A percentile compares a stretch with the other conserved stretches of the same genome.
Conservation (phyloP, 2,113 vertebrate species). For the Aldabrachelys gigantea region DNA sequence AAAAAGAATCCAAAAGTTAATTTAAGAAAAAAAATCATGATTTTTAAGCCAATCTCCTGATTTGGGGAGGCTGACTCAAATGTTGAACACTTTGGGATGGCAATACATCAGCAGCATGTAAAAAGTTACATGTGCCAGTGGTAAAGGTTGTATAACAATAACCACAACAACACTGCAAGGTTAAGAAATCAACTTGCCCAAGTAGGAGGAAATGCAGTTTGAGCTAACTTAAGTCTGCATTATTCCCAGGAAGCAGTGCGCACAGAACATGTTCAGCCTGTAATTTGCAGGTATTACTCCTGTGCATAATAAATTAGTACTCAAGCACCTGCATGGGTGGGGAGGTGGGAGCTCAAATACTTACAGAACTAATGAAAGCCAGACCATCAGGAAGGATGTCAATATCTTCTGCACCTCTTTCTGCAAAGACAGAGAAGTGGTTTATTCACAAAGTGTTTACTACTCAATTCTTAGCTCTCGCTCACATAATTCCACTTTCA, state of each 20-base stretch:
- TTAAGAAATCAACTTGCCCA: neutral
- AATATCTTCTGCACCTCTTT: constrained; percentile 83
- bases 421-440: constrained; percentile 66
- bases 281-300: neutral
- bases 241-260: neutral
- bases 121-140: accelerated
- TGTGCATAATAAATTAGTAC: neutral
- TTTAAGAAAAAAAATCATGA: neutral
- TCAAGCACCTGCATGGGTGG: accelerated
- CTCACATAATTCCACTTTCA: neutral
- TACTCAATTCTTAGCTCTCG: neutral
- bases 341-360: constrained; percentile 19
- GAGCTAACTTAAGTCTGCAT: neutral
- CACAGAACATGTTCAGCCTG: neutral
- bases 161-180: neutral
- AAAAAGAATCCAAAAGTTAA: neutral
- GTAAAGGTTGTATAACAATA: neutral
- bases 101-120: neutral
- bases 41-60: neutral
- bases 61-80: neutral
- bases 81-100: neutral
- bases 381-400: constrained; percentile 83
- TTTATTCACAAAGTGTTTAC: neutral
- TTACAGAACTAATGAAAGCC: constrained; percentile 84
- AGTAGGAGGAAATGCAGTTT: neutral